Conservation (phyloP, 2,113 vertebrate species). For the Urocolius indicus region DNA sequence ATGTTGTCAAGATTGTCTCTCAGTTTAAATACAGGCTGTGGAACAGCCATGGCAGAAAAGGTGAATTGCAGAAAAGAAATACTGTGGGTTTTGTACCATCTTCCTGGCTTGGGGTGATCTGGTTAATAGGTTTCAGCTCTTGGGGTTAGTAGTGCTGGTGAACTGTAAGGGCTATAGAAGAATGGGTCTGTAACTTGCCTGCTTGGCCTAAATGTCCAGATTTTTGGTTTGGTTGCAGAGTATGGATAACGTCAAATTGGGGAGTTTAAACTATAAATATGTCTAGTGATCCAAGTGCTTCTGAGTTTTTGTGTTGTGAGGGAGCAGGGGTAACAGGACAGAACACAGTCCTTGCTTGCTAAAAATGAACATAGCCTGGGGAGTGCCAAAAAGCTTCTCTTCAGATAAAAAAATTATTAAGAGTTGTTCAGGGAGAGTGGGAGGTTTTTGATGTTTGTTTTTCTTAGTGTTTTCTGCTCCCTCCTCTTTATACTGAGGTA, state of each 20-base stretch:
- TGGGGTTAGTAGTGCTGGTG: not conserved
- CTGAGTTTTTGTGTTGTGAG: not conserved
- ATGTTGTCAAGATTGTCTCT: not conserved
- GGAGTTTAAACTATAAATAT: not conserved
- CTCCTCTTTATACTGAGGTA: not conserved
- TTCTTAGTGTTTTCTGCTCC: not conserved
- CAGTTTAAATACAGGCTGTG: not conserved
- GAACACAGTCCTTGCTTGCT: not conserved
- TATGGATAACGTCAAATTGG: not conserved
- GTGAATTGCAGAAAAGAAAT: not conserved
- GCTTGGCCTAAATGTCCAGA: not conserved
- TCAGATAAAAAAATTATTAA: not conserved
- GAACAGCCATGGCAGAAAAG: not conserved
- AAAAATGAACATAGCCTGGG: not conserved
- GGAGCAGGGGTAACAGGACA: not conserved
- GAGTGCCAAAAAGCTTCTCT: not conserved
- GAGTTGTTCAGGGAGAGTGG: not conserved
- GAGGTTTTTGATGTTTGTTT: accelerated
- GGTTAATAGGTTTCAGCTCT: not conserved
- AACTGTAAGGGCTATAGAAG: not conserved
- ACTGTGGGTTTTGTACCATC: not conserved
- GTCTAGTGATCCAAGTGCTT: not conserved
- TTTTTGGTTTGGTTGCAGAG: not conserved
- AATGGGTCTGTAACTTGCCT: not conserved
- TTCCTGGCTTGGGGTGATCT: not conserved